Evolutionary conservation across 2,113 vertebrate genomes (phyloP), one percentile per base, ranked within the genome.

Genomic region (Mixornis gularis): DNA sequence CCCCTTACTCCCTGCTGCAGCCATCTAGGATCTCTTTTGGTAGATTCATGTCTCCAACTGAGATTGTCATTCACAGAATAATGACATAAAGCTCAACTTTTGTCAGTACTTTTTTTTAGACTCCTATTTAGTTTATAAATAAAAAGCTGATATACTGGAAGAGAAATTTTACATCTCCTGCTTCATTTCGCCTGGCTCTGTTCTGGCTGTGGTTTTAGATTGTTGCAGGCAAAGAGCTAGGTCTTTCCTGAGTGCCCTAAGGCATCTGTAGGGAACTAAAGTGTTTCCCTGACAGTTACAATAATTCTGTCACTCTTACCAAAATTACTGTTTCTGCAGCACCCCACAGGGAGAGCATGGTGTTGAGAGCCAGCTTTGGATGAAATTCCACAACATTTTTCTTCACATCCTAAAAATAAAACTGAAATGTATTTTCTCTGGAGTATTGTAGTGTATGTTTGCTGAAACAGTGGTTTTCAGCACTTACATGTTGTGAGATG

Each of bases 291-390:
- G 63, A 38, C 73, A 76, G 65, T 59, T 89, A 46, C 1, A 82
- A 55, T 91, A 84, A 72, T 89, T 79, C 55, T 85, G 66, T 91
- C 70, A 89, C 62, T 95, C 69, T 93, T 79, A 72, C 44, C 48
- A 62, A 81, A 95, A 82, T 89, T 72, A 69, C 55, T 66, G 27
- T 68, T 92, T 79, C 66, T 87, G 55, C 66, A 87, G 73, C 41
- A 76, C 63, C 66, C 63, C 63, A 27, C 55, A 24, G 74, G 81
- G 73, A 87, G 44, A 92, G 20, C 8, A 1, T 62, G 41, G 46
- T 82, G 70, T 62, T 72, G 71, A 89, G 63, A 93, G 46, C 24
- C 65, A 51, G 41, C 49, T 84, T 86, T 76, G 51, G 56, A 72
- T 76, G 9, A 79, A 78, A 86, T 84, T 86, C 73, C 32, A 2